A percentile compares a stretch with the other conserved stretches of the same genome.
phyloP scores from a whole-genome alignment of 2,888 invertebrate genomes.

The Ennomos erosarius region DNA sequence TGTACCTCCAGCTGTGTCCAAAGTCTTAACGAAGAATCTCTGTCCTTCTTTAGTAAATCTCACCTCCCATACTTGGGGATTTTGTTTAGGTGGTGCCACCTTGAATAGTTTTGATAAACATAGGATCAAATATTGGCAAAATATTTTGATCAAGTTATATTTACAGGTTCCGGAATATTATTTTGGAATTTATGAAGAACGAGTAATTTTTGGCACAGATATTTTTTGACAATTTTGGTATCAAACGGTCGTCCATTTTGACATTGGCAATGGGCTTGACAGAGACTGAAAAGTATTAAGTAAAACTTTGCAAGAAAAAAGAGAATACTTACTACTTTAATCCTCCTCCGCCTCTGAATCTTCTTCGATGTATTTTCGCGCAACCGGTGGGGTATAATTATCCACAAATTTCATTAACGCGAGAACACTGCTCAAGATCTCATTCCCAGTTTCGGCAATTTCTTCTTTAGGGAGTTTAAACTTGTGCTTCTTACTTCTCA shows the following conservation, averaged over 20 bases:
- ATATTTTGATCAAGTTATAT: slow-evolving; percentile 11
- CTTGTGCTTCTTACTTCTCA: slow-evolving; percentile 69
- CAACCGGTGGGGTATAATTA: slow-evolving; percentile 34
- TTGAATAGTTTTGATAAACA: slow-evolving; percentile 49
- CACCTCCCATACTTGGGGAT: slow-evolving; percentile 74
- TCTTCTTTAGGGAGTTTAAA: slow-evolving; percentile 69
- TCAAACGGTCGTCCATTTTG: slow-evolving; percentile 2
- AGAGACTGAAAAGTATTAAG: neutral
- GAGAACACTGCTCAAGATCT: slow-evolving; percentile 63
- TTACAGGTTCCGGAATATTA: slow-evolving; percentile 3
- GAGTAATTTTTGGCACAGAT: too few species aligned
- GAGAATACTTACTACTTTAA: neutral
- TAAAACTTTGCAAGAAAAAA: neutral
- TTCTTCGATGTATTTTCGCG: neutral
- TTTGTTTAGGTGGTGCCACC: slow-evolving; percentile 61
- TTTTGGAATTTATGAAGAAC: too few species aligned
- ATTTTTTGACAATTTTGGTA: too few species aligned
- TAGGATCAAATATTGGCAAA: slow-evolving; percentile 14
- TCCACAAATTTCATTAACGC: slow-evolving; percentile 75
- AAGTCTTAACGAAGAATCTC: slow-evolving; percentile 66
- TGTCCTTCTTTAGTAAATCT: slow-evolving; percentile 68
- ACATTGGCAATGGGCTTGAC: slow-evolving; percentile 4
- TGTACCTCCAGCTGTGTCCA: slow-evolving; percentile 74
- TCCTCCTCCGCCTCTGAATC: neutral
- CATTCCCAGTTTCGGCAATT: slow-evolving; percentile 68